Conservation (phyloP, 1,140 invertebrate genomes). For the Aphis gossypii region DNA sequence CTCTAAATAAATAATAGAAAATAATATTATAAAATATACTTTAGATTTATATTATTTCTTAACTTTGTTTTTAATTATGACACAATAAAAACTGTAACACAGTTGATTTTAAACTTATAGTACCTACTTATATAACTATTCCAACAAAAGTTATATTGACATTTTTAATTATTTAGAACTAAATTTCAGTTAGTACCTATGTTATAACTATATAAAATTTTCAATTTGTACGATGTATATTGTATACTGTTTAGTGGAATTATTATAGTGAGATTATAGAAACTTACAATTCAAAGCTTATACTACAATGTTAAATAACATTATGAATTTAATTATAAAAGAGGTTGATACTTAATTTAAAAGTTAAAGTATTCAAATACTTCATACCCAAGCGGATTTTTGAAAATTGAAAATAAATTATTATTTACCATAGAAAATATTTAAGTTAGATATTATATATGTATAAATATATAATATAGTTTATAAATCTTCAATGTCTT, state of each 20-base stretch:
- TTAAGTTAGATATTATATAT: background rate
- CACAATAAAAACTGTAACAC: background rate
- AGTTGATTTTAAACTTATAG: background rate
- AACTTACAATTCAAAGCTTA: background rate
- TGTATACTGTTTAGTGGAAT: background rate
- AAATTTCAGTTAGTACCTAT: background rate
- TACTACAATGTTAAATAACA: background rate
- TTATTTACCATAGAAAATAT: constrained; percentile 3
- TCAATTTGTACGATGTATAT: background rate
- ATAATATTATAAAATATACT: background rate
- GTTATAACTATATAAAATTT: background rate
- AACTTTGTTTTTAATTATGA: background rate
- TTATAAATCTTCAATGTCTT: background rate
- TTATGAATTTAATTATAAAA: background rate
- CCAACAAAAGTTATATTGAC: background rate
- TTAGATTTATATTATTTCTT: background rate
- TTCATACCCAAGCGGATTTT: background rate
- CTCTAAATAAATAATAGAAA: background rate
- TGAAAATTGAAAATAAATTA: constrained; percentile 7
- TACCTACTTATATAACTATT: background rate
- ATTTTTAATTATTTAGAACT: background rate
- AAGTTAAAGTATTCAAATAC: constrained; percentile 17
- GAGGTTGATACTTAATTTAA: constrained; percentile 31
- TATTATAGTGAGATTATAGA: background rate
- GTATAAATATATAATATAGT: background rate